Evolutionary conservation across 2,888 invertebrate genomes (phyloP).

Genomic region (Amiota mariae): DNA sequence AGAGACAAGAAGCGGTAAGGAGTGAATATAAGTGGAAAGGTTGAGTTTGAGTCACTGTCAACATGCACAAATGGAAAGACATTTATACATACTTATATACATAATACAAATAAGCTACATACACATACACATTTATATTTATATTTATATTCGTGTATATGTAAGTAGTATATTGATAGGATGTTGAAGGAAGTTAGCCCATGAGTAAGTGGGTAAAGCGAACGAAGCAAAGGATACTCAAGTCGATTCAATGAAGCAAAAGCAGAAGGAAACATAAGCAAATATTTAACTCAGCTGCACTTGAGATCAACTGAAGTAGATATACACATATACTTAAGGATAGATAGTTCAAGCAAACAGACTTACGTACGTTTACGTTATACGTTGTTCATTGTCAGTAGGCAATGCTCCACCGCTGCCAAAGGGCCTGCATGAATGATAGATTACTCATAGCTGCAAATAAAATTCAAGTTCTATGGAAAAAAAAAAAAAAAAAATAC

Average conservation of each 20-base stretch:
- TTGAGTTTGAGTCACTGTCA: too few relatives aligned
- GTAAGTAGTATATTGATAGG: neutral
- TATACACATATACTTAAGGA: too few relatives aligned
- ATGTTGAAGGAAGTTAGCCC: neutral
- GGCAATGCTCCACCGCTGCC: neutral
- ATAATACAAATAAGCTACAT: too few relatives aligned
- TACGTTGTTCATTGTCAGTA: neutral
- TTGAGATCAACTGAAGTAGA: slow-evolving; percentile 43
- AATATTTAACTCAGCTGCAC: slow-evolving; percentile 66
- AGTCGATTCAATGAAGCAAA: neutral
- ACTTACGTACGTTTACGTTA: too few relatives aligned
- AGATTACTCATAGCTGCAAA: neutral
- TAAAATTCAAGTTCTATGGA: neutral
- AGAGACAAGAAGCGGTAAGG: too few relatives aligned
- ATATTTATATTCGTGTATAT: neutral
- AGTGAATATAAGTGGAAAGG: too few relatives aligned
- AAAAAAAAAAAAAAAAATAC: too few relatives aligned
- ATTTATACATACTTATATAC: too few relatives aligned
- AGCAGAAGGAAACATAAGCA: slow-evolving; percentile 37
- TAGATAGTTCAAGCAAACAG: too few relatives aligned
- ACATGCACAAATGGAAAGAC: too few relatives aligned
- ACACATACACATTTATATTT: neutral
- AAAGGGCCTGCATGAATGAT: neutral
- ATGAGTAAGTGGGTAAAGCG: neutral
- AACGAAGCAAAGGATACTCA: neutral